These are phyloP conservation scores for Heliocidaris tuberculata DNA, from an alignment of 35 echinoderm and acorn worm genomes.

Conservation along the genomic window DNA sequence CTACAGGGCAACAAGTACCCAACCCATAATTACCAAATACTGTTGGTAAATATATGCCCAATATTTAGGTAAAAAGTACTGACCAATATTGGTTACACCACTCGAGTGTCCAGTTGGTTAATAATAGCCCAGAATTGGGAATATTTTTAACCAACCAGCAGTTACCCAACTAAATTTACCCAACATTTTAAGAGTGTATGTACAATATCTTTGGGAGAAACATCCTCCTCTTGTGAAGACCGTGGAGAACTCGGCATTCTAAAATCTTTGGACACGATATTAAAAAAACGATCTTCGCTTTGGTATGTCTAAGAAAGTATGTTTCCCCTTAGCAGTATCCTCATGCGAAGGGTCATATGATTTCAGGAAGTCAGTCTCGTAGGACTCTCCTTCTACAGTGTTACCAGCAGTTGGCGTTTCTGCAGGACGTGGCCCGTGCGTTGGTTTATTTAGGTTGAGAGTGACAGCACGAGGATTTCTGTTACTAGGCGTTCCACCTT, in stretches of 20 bases:
- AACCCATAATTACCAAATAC: no score
- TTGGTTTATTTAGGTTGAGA: not conserved
- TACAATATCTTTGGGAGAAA: not conserved
- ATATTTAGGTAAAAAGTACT: no score
- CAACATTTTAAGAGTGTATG: not conserved
- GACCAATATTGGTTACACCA: no score
- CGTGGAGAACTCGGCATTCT: not conserved
- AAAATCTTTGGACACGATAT: not conserved
- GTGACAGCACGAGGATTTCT: not conserved
- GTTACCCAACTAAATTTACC: no score
- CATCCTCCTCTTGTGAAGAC: not conserved
- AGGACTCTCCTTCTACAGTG: not conserved
- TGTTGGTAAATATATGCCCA: no score
- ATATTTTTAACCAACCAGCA: no score
- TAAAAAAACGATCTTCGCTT: not conserved
- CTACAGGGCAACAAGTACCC: no score
- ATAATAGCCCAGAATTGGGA: no score
- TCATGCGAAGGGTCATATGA: not conserved
- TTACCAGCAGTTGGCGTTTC: not conserved
- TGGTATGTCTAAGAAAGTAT: not conserved
- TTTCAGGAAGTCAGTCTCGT: not conserved
- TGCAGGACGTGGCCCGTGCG: not conserved
- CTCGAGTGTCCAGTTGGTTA: no score
- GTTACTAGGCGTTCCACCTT: not conserved
- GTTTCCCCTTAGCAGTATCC: not conserved